These are phyloP conservation scores for Nicator chloris DNA, from an alignment of 2,113 vertebrate genomes.

Conservation along the genomic window DNA sequence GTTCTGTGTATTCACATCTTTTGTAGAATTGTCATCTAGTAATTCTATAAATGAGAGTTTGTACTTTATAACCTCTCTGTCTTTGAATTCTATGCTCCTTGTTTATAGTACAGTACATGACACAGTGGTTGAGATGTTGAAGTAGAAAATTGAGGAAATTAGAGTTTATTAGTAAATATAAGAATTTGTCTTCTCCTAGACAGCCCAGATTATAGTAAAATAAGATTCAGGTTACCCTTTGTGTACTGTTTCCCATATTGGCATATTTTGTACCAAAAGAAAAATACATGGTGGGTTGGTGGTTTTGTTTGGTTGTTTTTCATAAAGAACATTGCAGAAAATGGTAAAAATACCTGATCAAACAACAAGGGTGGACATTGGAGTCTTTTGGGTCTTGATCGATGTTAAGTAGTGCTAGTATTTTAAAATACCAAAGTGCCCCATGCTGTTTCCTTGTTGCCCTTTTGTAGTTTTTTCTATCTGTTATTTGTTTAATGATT, in stretches of 20 bases:
- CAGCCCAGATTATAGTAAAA: constrained; percentile 10
- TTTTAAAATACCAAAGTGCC: constrained; percentile 59
- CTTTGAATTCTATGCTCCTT: constrained; percentile 28
- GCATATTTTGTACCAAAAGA: background rate
- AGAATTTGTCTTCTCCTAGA: constrained; percentile 13
- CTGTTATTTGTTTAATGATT: constrained; percentile 26
- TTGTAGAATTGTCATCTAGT: constrained; percentile 8
- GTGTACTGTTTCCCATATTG: constrained; percentile 7
- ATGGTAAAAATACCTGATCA: constrained; percentile 14
- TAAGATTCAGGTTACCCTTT: background rate
- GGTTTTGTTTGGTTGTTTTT: background rate
- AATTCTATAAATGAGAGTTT: constrained; percentile 46
- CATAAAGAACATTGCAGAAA: background rate
- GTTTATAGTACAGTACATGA: constrained; percentile 25
- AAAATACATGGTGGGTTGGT: background rate
- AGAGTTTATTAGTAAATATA: constrained; percentile 28
- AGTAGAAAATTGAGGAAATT: constrained; percentile 49
- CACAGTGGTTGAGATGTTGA: constrained; percentile 23
- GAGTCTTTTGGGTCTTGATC: background rate
- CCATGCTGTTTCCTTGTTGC: constrained; percentile 19
- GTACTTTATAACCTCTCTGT: constrained; percentile 29
- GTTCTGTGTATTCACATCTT: constrained; percentile 13
- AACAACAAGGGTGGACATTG: background rate
- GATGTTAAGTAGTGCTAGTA: constrained; percentile 16
- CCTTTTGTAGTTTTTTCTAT: constrained; percentile 31